Base-by-base conservation (phyloP, 2,113 vertebrate genomes). In the Mohoua ochrocephala region DNA sequence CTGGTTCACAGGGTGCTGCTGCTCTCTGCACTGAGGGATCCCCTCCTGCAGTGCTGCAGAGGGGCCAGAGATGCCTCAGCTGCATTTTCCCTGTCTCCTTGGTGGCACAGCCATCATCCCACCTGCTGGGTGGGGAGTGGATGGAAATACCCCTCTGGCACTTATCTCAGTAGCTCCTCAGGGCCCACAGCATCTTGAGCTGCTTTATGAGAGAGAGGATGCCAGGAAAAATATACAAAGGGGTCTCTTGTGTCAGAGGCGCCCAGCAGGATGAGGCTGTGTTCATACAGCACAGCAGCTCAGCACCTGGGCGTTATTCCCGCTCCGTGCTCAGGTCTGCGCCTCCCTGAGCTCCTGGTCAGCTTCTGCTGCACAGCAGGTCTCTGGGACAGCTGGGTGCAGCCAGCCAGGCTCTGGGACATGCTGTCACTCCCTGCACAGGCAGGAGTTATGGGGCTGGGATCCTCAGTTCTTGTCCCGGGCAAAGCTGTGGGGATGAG, bases 261-360 rank as follows among this genome's bases (percentile, higher is more conserved):
- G 64, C 22, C 16, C 44, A 44, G 74, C 16, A 78, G 81, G 74
- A 26, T 64, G 80, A 71, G 69, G 31, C 65, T 84, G 52, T 20
- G n/a, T 7, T 42, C 42, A 3, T 27, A 4, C 0, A 59, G 54
- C 50, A 54, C 77, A 76, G 31, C 83, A 65, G 53, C 63, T 79
- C 74, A 82, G 44, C n/a, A 65, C 67, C 65, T 24, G 61, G 31
- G 28, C 0, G 0, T 64, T 75, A 53, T 22, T 79, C 41, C 52
- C 0, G 0, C 74, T 75, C 61, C 41, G 21, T 8, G 4, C 37
- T 52, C 3, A 8, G 80, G 6, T 60, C 65, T 68, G 65, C 1
- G 3, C n/a, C 39, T 84, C 44, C 20, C 45, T 2, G 7, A 52
- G 19, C 23, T 84, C 44, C 77, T 45, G n/a, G 15, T 22, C 0